Base-by-base conservation (phyloP, 1,140 invertebrate genomes). In the Panagrolaimus sp. region DNA sequence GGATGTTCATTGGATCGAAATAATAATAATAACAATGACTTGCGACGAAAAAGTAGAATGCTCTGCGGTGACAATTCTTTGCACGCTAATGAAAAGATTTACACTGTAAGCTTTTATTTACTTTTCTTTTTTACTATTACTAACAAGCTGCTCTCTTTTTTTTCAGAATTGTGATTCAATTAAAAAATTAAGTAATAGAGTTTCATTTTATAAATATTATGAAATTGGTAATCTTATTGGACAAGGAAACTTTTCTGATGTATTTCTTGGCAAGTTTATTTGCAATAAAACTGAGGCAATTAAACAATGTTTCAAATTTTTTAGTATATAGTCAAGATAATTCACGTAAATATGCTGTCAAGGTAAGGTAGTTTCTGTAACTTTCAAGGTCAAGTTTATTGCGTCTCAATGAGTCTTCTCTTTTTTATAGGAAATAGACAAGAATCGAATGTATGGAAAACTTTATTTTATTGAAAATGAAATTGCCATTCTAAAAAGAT, bases 261-360 rank as follows among this genome's bases (percentile, higher is more conserved):
- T 75, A 25, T 78, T 70, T 65, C 57, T 75, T 20, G 69, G 79
- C 5, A 69, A 75, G 42, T 71, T 16, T 42, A 31, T 72, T 47
- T 72, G 73, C 38, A 63, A 47, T 23, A 76, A 76, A 23, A 74
- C 65, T 44, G 74, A n/a, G n/a, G n/a, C n/a, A n/a, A n/a, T n/a
- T 77, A 14, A 75, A 79, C 62, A 79, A 79, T 46, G 78, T 76
- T 16, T 47, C 65, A 23, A 73, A 79, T 44, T 78, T 70, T 65
- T 44, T 75, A 20, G 51, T 57, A 9, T 25, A 27, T 57, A 57
- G 51, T 57, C 57, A 62, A 53, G 11, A 63, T 46, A 65, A 51
- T 61, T 51, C 57, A 67, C 27, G 65, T 42, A 74, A 75, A 61
- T 78, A 67, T 44, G 74, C 74, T 11, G 74, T 78, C 27, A 75